phyloP scores from a whole-genome alignment of 2,888 invertebrate species.

The Leucophenga maculata region DNA sequence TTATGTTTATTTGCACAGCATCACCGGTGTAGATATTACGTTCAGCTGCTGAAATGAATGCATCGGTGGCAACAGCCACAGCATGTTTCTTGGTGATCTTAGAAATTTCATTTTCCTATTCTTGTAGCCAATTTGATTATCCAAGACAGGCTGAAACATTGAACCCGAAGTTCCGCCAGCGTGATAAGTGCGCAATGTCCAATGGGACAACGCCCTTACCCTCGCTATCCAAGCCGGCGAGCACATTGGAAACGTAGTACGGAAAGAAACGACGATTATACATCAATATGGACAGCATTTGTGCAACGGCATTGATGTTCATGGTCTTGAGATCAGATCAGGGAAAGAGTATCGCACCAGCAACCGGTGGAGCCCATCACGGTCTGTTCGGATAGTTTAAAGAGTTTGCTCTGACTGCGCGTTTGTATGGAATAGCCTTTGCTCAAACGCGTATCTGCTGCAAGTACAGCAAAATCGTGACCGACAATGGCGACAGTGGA shows the following conservation, averaged over 20 bases:
- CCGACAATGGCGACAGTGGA: constrained; percentile 97
- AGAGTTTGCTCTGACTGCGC: constrained; percentile 89
- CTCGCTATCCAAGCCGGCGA: constrained; percentile 93
- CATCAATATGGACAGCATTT: constrained; percentile 95
- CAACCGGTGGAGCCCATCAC: constrained; percentile 96
- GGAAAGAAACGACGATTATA: constrained; percentile 99
- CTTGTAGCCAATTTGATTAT: constrained; percentile 94
- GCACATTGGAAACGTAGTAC: constrained; percentile 94
- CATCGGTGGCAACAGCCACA: constrained; percentile 89
- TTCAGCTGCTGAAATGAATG: constrained; percentile 97
- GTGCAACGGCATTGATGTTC: constrained; percentile 93
- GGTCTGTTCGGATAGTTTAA: constrained; percentile 84
- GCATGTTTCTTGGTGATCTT: constrained; percentile 87
- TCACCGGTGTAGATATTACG: constrained; percentile 98
- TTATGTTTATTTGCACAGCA: constrained; percentile 86
- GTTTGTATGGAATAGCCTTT: constrained; percentile 93
- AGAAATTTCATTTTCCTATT: constrained; percentile 76
- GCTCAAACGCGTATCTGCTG: constrained; percentile 94
- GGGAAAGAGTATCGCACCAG: constrained; percentile 96
- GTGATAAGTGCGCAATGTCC: constrained; percentile 91
- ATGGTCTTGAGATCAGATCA: constrained; percentile 93
- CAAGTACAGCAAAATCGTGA: constrained; percentile 94
- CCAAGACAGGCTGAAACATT: constrained; percentile 93
- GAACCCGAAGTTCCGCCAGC: constrained; percentile 94
- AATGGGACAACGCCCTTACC: constrained; percentile 97